Percentiles rank a stretch among this genome's conserved stretches.
Conservation (phyloP, 2,113 vertebrate species). For the Equus quagga region DNA sequence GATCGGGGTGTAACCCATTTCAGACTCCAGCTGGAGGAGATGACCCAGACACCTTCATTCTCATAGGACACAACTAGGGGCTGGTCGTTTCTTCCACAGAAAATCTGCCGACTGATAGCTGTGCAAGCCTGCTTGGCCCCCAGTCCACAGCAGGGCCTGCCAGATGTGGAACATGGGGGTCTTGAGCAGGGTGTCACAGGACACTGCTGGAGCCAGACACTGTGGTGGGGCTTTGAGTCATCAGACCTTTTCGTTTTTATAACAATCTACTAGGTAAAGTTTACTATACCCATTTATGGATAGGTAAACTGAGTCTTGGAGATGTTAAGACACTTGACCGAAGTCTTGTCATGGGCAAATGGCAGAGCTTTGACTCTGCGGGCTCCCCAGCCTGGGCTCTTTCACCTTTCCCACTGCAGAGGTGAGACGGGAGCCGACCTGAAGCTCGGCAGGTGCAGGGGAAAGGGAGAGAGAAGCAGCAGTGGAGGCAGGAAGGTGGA, state of each 20-base stretch:
- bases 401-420: rapidly evolving
- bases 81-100: neutral
- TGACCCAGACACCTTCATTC: neutral
- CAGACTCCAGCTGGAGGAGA: neutral
- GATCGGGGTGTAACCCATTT: neutral
- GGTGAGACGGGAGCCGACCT: too few relatives aligned
- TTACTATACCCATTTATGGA: neutral
- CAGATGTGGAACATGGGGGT: rapidly evolving
- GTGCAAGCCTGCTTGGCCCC: neutral
- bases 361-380: neutral
- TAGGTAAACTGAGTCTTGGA: neutral
- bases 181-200: too few relatives aligned
- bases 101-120: neutral
- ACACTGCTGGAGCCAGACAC: neutral
- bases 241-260: neutral
- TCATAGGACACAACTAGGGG: neutral
- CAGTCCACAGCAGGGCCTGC: neutral
- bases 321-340: neutral
- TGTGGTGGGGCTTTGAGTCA: neutral
- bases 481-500: neutral
- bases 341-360: neutral
- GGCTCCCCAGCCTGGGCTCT: neutral
- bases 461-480: neutral
- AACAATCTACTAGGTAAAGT: neutral
- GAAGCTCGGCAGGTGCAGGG: neutral